phyloP scores from a whole-genome alignment of 2,888 invertebrate species.

The Cenopis cana region DNA sequence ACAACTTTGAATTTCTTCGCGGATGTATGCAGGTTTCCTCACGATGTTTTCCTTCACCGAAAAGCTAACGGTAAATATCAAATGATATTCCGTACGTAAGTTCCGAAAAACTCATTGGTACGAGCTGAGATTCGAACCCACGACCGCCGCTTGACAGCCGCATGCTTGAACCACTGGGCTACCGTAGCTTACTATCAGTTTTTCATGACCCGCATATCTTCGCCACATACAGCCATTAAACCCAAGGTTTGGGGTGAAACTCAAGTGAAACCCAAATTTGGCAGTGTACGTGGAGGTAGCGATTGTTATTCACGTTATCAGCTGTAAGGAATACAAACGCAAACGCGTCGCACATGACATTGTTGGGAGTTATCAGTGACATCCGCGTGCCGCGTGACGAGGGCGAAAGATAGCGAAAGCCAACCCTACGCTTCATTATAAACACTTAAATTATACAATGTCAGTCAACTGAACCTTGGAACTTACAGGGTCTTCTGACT shows the following conservation, averaged over 20 bases:
- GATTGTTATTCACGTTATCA: conserved; percentile 43
- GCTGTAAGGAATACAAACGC: conserved; percentile 57
- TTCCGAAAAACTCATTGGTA: no score
- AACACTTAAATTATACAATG: conserved; percentile 46
- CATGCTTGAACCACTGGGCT: no score
- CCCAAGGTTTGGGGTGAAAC: neutral
- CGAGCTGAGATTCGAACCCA: no score
- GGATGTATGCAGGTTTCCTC: no score
- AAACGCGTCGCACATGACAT: conserved; percentile 46
- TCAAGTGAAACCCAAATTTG: neutral
- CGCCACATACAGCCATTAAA: neutral
- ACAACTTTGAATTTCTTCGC: no score
- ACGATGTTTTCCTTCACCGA: no score
- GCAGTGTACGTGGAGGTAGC: conserved; percentile 17
- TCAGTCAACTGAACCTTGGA: conserved; percentile 34
- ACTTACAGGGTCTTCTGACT: conserved; percentile 32
- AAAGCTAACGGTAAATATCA: no score
- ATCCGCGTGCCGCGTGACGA: conserved; percentile 67
- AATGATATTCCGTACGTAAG: no score
- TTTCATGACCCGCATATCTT: neutral
- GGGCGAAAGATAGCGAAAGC: conserved; percentile 56
- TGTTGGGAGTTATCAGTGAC: conserved; percentile 61
- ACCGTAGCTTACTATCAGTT: neutral
- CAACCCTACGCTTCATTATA: conserved; percentile 46
- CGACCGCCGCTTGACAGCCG: no score